Conservation (phyloP, 1,140 invertebrate species). For the Bombus ignitus region DNA sequence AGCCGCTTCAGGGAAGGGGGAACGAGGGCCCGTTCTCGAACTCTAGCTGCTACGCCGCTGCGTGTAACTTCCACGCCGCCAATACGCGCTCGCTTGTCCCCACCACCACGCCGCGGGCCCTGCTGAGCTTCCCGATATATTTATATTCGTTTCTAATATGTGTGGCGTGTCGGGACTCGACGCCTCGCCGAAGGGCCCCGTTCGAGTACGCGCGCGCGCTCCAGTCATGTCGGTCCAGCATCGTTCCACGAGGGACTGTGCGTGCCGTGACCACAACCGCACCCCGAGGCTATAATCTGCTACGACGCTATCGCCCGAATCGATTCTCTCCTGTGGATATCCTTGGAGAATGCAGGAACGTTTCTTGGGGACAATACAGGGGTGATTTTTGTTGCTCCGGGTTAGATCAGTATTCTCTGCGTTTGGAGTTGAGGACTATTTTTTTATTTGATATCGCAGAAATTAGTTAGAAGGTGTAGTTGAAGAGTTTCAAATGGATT, state of each 20-base stretch:
- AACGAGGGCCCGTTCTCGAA: slow-evolving; percentile 43
- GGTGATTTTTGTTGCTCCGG: background rate
- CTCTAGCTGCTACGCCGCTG: slow-evolving; percentile 48
- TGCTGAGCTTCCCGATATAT: slow-evolving; percentile 71
- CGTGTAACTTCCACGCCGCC: slow-evolving; percentile 63
- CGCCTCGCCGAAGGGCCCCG: slow-evolving; percentile 58
- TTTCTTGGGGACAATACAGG: background rate
- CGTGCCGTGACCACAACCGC: slow-evolving; percentile 28
- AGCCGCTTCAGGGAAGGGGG: slow-evolving; percentile 45
- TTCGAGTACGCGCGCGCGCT: slow-evolving; percentile 34
- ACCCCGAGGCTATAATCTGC: slow-evolving; percentile 30
- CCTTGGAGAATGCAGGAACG: background rate
- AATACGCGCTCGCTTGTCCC: slow-evolving; percentile 56
- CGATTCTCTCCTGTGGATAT: background rate
- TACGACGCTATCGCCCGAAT: slow-evolving; percentile 6
- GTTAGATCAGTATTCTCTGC: background rate
- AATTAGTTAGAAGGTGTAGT: background rate
- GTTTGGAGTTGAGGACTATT: background rate
- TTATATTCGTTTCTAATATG: slow-evolving; percentile 79
- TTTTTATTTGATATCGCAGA: background rate
- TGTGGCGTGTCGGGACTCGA: slow-evolving; percentile 64
- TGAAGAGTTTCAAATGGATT: too few species aligned
- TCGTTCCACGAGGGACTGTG: slow-evolving; percentile 36
- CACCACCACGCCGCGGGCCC: slow-evolving; percentile 14
- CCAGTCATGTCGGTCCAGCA: slow-evolving; percentile 23